Evolutionary conservation across 1,140 invertebrate species (phyloP).

Genomic region (Papilio xuthus): DNA sequence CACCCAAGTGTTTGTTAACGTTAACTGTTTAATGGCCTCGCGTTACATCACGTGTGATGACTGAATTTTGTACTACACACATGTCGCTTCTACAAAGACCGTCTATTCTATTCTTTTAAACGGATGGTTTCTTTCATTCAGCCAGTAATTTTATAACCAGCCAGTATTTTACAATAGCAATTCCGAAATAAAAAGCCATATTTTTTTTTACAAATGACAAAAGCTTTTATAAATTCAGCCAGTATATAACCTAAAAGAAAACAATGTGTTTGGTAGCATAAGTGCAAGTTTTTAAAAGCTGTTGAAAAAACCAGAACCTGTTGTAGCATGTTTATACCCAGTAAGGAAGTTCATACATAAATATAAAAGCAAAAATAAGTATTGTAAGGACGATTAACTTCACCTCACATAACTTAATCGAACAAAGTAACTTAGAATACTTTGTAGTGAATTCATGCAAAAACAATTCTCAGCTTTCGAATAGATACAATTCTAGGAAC

Average conservation of each 20-base stretch:
- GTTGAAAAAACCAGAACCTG: not conserved
- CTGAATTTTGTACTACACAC: conserved; percentile 25
- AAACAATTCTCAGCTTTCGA: not conserved
- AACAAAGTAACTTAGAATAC: not conserved
- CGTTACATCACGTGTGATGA: conserved; percentile 46
- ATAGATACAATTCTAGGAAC: not conserved
- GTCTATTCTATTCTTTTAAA: not conserved
- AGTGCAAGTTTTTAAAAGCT: not conserved
- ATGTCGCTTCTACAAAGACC: not conserved
- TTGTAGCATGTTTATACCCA: not conserved
- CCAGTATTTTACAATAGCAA: not conserved
- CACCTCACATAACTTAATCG: conserved; percentile 9
- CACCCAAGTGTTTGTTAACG: conserved; percentile 56
- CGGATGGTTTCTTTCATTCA: conserved; percentile 17
- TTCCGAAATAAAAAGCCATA: no score
- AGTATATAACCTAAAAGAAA: not conserved
- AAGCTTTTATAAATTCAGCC: not conserved
- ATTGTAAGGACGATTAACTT: conserved; percentile 1
- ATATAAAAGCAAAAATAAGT: not conserved
- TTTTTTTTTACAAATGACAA: not conserved
- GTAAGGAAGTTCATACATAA: conserved; percentile 11
- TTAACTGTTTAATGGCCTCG: conserved; percentile 53
- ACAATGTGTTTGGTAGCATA: conserved; percentile 1
- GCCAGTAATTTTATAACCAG: not conserved
- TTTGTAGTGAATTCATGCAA: not conserved